Base-by-base conservation (phyloP, 2,888 invertebrate species). In the Mesorhabditis sp. region DNA sequence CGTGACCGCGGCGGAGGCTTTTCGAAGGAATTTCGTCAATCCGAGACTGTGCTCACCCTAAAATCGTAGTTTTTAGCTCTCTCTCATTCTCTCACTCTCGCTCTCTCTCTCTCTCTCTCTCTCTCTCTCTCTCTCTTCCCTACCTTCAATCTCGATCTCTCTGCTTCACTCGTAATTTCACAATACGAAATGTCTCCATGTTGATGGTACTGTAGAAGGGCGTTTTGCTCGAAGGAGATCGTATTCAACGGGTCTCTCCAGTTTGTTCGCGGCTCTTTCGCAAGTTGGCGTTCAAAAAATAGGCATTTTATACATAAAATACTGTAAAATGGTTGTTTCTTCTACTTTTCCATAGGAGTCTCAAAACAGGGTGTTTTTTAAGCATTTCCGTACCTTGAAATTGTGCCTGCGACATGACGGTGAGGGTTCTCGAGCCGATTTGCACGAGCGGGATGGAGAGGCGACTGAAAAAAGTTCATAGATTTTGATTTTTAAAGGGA, bases 111-210 rank as follows among this genome's bases (percentile, higher is more conserved):
- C 28, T 66, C 71, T 63, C 3, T 62, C 62, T 68, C 43, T 61
- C 15, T 45, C 50, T 58, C 41, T n/a, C 42, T 68, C 62, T 70
- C 67, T 65, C 63, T 67, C 67, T 70, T 70, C 70, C 28, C 61
- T 62, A 67, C 68, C 67, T 67, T 69, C 61, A 45, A 68, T 67
- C 45, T n/a, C 41, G 43, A 63, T 45, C 70, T 65, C 70, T 81
- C 79, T 10, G 75, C 72, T 28, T 83, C 83, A 5, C 77, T 73
- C 5, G 83, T 78, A 62, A 83, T 70, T 68, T 83, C 83, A 68
- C 80, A 83, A 72, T 82, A 83, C 44, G 81, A 79, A 62, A 83
- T 79, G 67, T 83, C 83, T 15, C 83, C 83, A 62, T 82, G 82
- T 69, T 83, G 83, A 70, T 83, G 82, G 74, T 81, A 83, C 43